Evolutionary conservation across 2,797 vertebrate genomes (phyloP).

Genomic region (Hippoglossus hippoglossus): DNA sequence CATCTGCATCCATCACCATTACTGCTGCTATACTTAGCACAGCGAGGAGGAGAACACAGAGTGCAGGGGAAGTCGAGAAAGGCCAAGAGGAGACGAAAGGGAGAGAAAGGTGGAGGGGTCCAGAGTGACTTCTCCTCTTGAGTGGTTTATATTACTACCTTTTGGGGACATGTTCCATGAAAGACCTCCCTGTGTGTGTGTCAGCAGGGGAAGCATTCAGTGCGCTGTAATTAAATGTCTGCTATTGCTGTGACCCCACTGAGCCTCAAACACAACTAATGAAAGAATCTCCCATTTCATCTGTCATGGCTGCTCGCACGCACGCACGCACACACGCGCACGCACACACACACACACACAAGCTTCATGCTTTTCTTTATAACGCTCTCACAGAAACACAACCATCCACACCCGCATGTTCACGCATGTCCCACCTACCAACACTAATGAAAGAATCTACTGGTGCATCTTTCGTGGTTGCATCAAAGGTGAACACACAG

Average conservation of each 20-base stretch:
- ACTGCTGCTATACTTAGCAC: constrained; percentile 63
- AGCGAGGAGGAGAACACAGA: constrained; percentile 19
- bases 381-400: constrained; percentile 5
- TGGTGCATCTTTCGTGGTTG: constrained; percentile 24
- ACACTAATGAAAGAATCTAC: constrained; percentile 40
- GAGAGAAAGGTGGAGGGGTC: constrained; percentile 27
- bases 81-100: constrained; percentile 37
- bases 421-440: constrained; percentile 1
- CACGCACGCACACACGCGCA: too few species aligned
- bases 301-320: constrained; percentile 40
- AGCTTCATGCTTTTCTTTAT: neutral
- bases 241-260: constrained; percentile 65
- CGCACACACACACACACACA: neutral
- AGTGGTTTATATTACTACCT: constrained; percentile 73
- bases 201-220: constrained; percentile 56
- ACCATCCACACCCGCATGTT: neutral
- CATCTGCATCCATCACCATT: constrained; percentile 78
- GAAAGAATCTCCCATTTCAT: constrained; percentile 76
- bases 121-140: constrained; percentile 64
- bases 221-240: constrained; percentile 76
- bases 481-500: constrained; percentile 14
- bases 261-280: constrained; percentile 76
- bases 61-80: constrained; percentile 33
- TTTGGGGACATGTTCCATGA: constrained; percentile 61
- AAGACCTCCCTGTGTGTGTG: constrained; percentile 50